Conservation (phyloP, 2,113 vertebrate genomes). For the Nibea albiflora region DNA sequence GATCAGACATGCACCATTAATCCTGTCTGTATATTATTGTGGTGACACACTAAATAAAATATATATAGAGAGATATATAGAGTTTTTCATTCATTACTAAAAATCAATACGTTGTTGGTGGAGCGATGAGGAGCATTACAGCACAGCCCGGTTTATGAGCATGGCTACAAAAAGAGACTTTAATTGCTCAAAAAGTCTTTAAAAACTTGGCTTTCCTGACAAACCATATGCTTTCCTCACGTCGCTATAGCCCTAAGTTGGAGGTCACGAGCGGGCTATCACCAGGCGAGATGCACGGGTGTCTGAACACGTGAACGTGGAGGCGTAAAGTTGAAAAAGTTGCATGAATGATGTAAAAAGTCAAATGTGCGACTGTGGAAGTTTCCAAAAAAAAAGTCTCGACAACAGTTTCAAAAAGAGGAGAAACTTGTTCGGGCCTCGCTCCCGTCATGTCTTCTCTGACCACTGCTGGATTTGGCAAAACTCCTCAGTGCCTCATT, state of each 20-base stretch:
- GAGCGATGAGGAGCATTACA: background rate
- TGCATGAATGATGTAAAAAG: background rate
- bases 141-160: background rate
- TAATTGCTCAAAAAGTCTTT: background rate
- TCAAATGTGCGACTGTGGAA: background rate
- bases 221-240: background rate
- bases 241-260: no score
- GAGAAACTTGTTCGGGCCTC: constrained; percentile 35
- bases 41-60: background rate
- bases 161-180: background rate
- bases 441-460: constrained; percentile 28
- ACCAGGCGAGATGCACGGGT: background rate
- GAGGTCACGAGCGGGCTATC: no score
- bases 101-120: no score
- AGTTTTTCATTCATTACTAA: no score
- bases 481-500: constrained; percentile 74
- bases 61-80: no score
- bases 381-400: background rate
- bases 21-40: background rate
- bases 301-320: no score
- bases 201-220: background rate
- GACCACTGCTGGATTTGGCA: constrained; percentile 70
- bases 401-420: background rate
- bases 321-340: background rate
- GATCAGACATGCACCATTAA: no score